Evolutionary conservation across 2,113 vertebrate species (phyloP).

Genomic region (Onychostoma macrolepis): DNA sequence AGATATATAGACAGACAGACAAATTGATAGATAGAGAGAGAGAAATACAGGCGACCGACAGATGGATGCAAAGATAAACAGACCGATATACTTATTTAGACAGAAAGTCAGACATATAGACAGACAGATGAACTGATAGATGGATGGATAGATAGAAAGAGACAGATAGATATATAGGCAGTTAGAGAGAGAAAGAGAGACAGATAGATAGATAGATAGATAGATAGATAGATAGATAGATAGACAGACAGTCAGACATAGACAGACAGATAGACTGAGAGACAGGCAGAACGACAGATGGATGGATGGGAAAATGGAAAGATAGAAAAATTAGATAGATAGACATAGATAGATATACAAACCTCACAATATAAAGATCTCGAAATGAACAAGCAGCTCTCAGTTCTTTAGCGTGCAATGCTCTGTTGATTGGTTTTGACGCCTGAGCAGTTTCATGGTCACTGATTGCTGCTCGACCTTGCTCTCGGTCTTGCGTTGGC

Average conservation of each 20-base stretch:
- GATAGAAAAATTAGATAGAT: accelerated
- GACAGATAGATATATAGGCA: neutral
- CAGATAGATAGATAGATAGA: neutral
- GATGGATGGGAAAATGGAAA: too few relatives aligned
- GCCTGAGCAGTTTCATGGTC: constrained; percentile 20
- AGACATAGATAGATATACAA: neutral
- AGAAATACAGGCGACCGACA: too few relatives aligned
- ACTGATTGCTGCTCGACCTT: neutral
- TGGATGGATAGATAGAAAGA: accelerated
- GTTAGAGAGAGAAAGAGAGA: neutral
- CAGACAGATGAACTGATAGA: neutral
- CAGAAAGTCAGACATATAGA: neutral
- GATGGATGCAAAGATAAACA: neutral
- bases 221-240: neutral
- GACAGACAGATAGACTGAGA: neutral
- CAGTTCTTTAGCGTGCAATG: neutral
- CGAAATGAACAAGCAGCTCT: neutral
- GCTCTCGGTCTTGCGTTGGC: neutral
- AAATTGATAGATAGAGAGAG: neutral
- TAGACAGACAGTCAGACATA: accelerated
- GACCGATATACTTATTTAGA: neutral
- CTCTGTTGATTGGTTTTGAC: neutral
- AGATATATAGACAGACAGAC: too few relatives aligned
- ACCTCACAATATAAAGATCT: neutral
- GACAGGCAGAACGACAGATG: too few relatives aligned